Evolutionary conservation across 2,888 invertebrate genomes (phyloP).

Genomic region (Andricus curvator): DNA sequence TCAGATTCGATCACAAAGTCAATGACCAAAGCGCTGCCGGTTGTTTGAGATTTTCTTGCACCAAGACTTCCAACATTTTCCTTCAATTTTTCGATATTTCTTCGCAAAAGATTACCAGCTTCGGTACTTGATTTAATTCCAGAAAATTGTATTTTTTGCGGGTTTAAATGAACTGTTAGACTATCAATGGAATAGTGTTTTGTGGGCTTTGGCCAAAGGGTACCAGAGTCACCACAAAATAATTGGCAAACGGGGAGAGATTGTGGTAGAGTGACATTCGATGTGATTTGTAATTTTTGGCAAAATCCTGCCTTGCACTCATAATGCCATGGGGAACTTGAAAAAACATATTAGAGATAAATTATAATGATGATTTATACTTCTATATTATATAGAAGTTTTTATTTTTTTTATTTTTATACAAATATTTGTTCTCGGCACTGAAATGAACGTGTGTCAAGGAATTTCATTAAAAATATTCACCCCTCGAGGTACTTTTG

Average conservation of each 20-base stretch:
- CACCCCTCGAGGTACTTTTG: too few relatives aligned
- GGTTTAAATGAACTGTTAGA: conserved; percentile 79
- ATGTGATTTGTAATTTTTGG: conserved; percentile 65
- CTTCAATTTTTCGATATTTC: conserved; percentile 62
- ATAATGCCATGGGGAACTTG: conserved; percentile 73
- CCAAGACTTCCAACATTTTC: conserved; percentile 45
- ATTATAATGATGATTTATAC: not conserved
- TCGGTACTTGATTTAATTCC: conserved; percentile 72
- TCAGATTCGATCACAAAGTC: conserved; percentile 56
- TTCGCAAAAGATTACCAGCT: conserved; percentile 65
- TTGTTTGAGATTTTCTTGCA: conserved; percentile 41
- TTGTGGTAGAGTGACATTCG: conserved; percentile 60
- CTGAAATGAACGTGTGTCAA: too few relatives aligned
- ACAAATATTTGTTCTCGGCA: too few relatives aligned
- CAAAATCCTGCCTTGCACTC: conserved; percentile 71
- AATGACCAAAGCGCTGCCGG: conserved; percentile 61
- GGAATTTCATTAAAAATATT: too few relatives aligned
- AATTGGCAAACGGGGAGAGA: conserved; percentile 83
- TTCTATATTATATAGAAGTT: not conserved
- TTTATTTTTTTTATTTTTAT: too few relatives aligned
- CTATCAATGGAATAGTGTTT: conserved; percentile 81
- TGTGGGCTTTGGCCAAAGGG: conserved; percentile 84
- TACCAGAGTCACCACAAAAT: conserved; percentile 82
- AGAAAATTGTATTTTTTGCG: conserved; percentile 79
- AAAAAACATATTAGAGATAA: conserved; percentile 27